Evolutionary conservation across 2,113 vertebrate genomes (phyloP).

Genomic region (Hypocryptadius cinnamomeus): DNA sequence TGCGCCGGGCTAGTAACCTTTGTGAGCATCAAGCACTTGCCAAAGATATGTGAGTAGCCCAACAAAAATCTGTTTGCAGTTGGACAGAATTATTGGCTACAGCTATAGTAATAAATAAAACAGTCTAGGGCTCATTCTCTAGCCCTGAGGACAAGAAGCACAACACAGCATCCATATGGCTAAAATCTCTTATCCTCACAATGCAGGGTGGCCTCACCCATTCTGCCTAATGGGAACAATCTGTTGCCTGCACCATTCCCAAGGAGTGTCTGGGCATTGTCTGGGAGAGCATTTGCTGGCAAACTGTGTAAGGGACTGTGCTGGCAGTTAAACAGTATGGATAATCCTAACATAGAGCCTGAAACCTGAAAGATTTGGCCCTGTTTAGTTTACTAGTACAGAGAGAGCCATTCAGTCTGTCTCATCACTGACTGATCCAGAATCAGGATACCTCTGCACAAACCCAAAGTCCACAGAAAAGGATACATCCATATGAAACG

Average conservation of each 20-base stretch:
- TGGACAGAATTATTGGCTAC: conserved; percentile 27
- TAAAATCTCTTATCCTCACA: conserved; percentile 17
- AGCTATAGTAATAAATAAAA: conserved; percentile 36
- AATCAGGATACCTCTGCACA: neutral
- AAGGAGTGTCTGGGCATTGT: conserved; percentile 6
- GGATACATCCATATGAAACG: neutral
- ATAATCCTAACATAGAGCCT: neutral
- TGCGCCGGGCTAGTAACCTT: neutral
- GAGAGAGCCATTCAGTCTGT: neutral
- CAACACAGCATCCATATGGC: neutral
- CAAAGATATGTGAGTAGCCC: conserved; percentile 1
- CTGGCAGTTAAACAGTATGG: neutral
- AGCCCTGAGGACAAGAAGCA: conserved; percentile 5
- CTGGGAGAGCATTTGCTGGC: neutral
- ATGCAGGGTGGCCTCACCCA: conserved; percentile 24
- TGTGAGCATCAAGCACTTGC: neutral
- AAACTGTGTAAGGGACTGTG: neutral
- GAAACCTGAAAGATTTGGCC: neutral
- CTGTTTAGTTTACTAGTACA: neutral
- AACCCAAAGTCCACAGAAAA: neutral
- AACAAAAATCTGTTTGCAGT: conserved; percentile 32
- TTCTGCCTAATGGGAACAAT: conserved; percentile 20
- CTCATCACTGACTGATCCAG: neutral
- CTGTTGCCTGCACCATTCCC: neutral
- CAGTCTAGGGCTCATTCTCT: neutral